A percentile compares a stretch with the other conserved stretches of the same genome.
Evolutionary conservation across 2,113 vertebrate species (phyloP).

Genomic region (Ctenomys sociabilis): DNA sequence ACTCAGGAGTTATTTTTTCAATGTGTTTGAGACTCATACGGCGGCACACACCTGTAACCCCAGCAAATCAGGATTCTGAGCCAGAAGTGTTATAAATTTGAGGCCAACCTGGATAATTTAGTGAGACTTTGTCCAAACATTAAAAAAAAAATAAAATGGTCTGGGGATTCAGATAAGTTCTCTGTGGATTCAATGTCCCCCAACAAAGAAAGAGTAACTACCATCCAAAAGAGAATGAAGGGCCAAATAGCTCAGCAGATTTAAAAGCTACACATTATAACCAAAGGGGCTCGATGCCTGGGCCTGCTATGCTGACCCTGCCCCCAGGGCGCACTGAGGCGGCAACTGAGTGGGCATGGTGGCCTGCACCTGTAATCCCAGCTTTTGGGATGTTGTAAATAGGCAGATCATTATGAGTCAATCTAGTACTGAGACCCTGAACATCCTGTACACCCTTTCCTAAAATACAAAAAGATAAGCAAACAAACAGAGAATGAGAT

Average conservation of each 20-base stretch:
- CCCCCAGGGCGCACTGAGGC: too few species aligned
- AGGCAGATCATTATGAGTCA: too few species aligned
- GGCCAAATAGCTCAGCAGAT: too few species aligned
- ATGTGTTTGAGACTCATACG: not conserved
- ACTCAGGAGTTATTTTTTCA: slow-evolving; percentile 14
- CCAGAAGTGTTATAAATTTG: not conserved
- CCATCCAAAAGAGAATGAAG: not conserved
- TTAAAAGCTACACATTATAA: too few species aligned
- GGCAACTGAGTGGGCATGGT: too few species aligned
- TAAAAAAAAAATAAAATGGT: not conserved
- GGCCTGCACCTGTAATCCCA: too few species aligned
- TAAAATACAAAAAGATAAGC: too few species aligned
- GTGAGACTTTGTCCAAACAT: not conserved
- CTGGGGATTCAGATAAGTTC: not conserved
- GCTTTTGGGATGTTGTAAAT: too few species aligned
- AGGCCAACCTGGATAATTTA: not conserved
- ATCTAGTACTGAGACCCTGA: too few species aligned
- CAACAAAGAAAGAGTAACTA: not conserved
- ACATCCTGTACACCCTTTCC: too few species aligned
- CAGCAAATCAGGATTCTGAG: not conserved
- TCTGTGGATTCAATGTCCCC: not conserved
- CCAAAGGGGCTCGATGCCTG: too few species aligned
- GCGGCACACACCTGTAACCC: not conserved
- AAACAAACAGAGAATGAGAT: not conserved
- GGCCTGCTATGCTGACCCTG: too few species aligned